Evolutionary conservation across 2,113 vertebrate genomes (phyloP), one percentile per base, ranked within the genome.

Genomic region (Scomber scombrus): DNA sequence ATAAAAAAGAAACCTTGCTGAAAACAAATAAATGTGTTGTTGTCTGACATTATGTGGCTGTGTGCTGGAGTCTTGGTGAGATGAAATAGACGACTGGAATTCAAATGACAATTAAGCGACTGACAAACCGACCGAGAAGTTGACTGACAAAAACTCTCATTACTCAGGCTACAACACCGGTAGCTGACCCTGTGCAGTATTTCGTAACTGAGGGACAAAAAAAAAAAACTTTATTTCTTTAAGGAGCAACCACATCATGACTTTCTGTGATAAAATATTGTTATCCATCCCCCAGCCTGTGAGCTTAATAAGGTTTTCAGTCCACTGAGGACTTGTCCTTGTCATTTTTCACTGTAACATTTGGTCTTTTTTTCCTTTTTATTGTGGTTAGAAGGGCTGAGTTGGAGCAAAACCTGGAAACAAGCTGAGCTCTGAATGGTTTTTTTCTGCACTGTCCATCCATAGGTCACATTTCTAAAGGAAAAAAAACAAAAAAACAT

Each of bases 21-120:
- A 94, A 93, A 93, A 93, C 80, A 85, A 93, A 93, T 93, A 93
- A 93, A 95, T 91, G 92, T 93, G 83, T 91, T 90, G 90, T 93
- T 93, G 93, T 95, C 85, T 93, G 91, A 94, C 89, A 89, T 88
- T 64, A 78, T 89, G 92, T 93, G 88, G 87, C 89, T 87, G 88
- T 91, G 90, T 93, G 93, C 89, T 93, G 90, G 84, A 80, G 86
- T 93, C 81, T 90, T 90, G 89, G 82, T 83, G 45, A 85, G 75
- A 85, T 67, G 50, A 81, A 80, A 5, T 19, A 86, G 82, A 81
- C 5, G 63, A 85, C 71, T 83, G 89, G 58, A 87, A 60, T 54
- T 71, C 67, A 71, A 75, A 43, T 56, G 71, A 57, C 60, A 2
- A 29, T 47, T 19, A 51, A 67, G 34, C 14, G 18, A 85, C 78